Base-by-base conservation (phyloP, 2,113 vertebrate species). In the Toxotes chatareus region DNA sequence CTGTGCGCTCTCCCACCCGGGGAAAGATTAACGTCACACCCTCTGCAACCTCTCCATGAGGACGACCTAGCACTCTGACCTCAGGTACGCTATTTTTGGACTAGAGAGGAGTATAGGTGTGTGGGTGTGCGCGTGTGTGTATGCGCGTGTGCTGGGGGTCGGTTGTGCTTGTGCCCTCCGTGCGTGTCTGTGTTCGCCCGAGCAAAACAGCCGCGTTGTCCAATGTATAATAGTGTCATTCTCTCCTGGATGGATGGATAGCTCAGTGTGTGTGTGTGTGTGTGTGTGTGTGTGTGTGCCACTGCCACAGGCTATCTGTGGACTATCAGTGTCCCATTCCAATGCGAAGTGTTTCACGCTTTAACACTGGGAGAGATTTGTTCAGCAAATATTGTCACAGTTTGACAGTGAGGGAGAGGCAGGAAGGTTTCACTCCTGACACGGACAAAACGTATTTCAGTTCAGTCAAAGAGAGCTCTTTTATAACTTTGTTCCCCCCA, bases 61-160 rank as follows among this genome's bases (percentile, higher is more conserved):
- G 75, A 91, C 59, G 70, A 83, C 80, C 72, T 10, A 10, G 56
- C 76, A 62, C 71, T 44, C 76, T 89, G 84, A 90, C 86, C 89
- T 62, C 89, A 94, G 90, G 92, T 91, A 89, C 31, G 61, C 67
- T 83, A 79, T 88, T 84, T 92, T 78, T 84, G 85, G 85, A 84
- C 51, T 3, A 61, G 66, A 65, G 47, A 53, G 23, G 42, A 21
- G 17, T 46, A 59, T 9, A 19, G 0, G 21, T 38, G 49, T 55
- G 62, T 16, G 36, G 21, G 36, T 53, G 56, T n/a, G 31, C n/a
- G 72, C 27, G 69, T 42, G 23, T 34, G 27, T 66, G 53, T 17
- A 59, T 19, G 40, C 27, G 55, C 12, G 7, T 21, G 19, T 49
- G 27, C 27, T 27, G 27, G 27, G 27, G 27, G 27, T 27, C 13